Evolutionary conservation across 2,797 vertebrate genomes (phyloP).

Genomic region (Syngnathus acus): DNA sequence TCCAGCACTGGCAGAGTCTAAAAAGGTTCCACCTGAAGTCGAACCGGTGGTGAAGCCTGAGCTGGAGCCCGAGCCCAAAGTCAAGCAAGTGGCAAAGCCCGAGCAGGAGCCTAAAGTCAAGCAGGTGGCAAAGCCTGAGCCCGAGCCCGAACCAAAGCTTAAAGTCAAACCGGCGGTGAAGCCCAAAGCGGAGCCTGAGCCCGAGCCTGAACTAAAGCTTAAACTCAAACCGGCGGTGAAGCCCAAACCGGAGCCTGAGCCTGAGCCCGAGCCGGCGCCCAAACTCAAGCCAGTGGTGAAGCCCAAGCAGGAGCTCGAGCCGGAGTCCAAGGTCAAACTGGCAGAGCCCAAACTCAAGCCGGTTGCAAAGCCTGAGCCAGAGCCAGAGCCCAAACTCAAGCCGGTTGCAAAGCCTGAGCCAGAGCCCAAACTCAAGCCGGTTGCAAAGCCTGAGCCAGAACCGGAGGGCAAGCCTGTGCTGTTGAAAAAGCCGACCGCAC

Average conservation of each 20-base stretch:
- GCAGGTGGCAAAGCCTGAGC: not conserved
- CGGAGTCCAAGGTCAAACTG: constrained; percentile 5
- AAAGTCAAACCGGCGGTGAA: constrained; percentile 25
- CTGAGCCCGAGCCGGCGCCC: not conserved
- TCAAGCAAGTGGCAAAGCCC: constrained; percentile 34
- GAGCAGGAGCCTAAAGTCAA: constrained; percentile 1
- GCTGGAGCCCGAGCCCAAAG: constrained; percentile 20
- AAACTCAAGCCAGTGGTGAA: not conserved
- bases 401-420: not conserved
- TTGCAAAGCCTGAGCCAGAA: constrained; percentile 35
- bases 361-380: not conserved
- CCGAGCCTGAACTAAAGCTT: constrained; percentile 17
- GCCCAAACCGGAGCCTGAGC: not conserved
- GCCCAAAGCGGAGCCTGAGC: constrained; percentile 18
- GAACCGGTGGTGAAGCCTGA: constrained; percentile 41
- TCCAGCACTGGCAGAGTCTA: constrained; percentile 65
- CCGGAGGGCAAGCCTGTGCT: constrained; percentile 49
- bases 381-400: not conserved
- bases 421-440: constrained; percentile 6
- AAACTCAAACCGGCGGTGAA: not conserved
- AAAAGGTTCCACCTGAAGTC: constrained; percentile 43
- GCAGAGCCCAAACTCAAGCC: constrained; percentile 6
- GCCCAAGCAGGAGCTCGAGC: not conserved
- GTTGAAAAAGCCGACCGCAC: constrained; percentile 59
- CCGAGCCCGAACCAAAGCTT: not conserved